These are phyloP conservation scores for Eupeodes corollae DNA, from an alignment of 1,140 invertebrate genomes.

Conservation along the genomic window DNA sequence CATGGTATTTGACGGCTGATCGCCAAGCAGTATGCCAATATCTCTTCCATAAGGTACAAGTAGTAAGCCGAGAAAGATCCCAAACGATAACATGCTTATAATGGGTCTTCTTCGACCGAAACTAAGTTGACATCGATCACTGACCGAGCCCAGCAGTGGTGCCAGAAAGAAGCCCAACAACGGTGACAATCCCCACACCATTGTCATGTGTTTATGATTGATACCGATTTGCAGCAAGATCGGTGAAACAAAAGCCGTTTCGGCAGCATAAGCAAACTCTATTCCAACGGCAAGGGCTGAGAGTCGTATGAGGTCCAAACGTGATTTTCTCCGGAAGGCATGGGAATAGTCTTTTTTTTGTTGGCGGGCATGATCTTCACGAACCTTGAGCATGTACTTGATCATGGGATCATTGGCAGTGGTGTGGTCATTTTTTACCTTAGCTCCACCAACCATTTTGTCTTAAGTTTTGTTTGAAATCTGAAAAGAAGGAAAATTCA, in stretches of 20 bases:
- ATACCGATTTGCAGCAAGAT: conserved; percentile 70
- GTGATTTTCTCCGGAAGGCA: conserved; percentile 48
- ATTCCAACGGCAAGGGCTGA: conserved; percentile 77
- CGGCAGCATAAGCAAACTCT: conserved; percentile 78
- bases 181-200: conserved; percentile 73
- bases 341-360: conserved; percentile 39
- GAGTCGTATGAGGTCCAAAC: conserved; percentile 57
- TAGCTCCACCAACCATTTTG: conserved; percentile 26
- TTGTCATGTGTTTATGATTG: conserved; percentile 57
- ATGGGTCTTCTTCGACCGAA: conserved; percentile 66
- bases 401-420: conserved; percentile 31
- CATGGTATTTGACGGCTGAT: conserved; percentile 29
- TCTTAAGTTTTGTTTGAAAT: neutral
- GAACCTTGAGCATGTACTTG: conserved; percentile 29
- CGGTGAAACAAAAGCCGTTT: conserved; percentile 78
- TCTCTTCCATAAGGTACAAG: conserved; percentile 65
- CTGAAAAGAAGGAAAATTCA: too few relatives aligned
- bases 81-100: conserved; percentile 60
- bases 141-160: conserved; percentile 68
- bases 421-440: conserved; percentile 18
- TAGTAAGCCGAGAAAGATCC: conserved; percentile 55
- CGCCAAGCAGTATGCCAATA: conserved; percentile 56
- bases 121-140: conserved; percentile 57
- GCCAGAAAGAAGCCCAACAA: conserved; percentile 69
- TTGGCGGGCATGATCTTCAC: conserved; percentile 27